These are phyloP conservation scores for Adineta ricciae DNA, from an alignment of 2,888 invertebrate genomes.

Conservation along the genomic window DNA sequence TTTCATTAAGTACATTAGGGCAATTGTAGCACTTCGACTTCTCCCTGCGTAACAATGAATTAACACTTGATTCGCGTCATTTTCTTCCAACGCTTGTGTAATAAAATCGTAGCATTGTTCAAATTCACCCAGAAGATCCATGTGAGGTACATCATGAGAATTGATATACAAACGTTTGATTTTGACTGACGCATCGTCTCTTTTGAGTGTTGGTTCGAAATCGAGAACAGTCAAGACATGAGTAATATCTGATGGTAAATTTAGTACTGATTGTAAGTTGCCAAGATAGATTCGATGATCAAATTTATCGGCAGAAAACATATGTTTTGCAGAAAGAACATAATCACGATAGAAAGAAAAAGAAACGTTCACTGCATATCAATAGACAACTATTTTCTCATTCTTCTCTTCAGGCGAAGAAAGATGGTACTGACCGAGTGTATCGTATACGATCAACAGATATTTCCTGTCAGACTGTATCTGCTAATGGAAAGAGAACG, in stretches of 20 bases:
- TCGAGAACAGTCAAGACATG: background rate
- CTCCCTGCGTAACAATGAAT: background rate
- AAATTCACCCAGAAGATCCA: background rate
- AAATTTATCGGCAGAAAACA: background rate
- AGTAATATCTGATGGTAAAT: background rate
- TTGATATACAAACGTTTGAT: background rate
- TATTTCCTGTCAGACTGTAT: too few species aligned
- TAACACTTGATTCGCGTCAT: background rate
- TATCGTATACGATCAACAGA: too few species aligned
- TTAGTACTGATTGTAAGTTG: background rate
- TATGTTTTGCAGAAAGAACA: too few species aligned
- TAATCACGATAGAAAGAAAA: too few species aligned
- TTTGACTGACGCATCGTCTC: too few species aligned
- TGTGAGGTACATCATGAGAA: background rate
- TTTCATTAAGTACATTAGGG: background rate
- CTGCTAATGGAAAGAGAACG: too few species aligned
- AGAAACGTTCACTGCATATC: too few species aligned
- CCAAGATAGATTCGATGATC: background rate
- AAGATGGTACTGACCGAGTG: too few species aligned
- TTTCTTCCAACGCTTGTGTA: background rate
- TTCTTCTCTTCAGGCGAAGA: too few species aligned
- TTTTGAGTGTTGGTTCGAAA: background rate
- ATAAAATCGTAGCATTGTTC: background rate
- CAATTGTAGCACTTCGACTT: background rate
- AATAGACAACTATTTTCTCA: too few species aligned